Evolutionary conservation across 2,888 invertebrate species (phyloP), one percentile per base, ranked within the genome.

Genomic region (Orchesella flavescens): DNA sequence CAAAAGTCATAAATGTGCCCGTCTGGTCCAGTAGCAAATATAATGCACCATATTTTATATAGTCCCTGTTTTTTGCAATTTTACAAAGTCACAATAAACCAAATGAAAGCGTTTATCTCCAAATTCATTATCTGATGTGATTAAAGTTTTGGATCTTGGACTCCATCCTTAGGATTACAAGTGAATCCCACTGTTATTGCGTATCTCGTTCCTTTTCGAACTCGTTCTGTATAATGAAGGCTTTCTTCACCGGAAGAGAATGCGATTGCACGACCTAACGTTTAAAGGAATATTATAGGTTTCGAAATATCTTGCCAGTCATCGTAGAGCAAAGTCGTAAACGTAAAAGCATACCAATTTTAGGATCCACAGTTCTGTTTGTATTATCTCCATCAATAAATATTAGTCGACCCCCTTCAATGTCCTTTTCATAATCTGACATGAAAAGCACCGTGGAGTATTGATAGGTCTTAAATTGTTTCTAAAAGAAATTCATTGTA

Each of bases 231-330:
- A 90, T 92, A 93, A 90, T 97, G 96, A 0, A 93, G 90, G 91
- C 97, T 97, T 91, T 97, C 97, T 57, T 93, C 93, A 15, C 96
- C 97, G 65, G 97, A 96, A 0, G 96, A 96, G 89, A 96, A 97
- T 91, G 95, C 94, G 44, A 94, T 94, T 1, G 96, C 93, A 86
- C 97, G 92, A 19, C 94, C 93, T 93, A 89, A n/a, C n/a, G 34
- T 89, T 89, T 59, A 73, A 24, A 71, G 4, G 43, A n/a, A n/a
- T n/a, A n/a, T n/a, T n/a, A n/a, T n/a, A n/a, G n/a, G n/a, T n/a
- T n/a, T n/a, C n/a, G n/a, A n/a, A n/a, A n/a, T n/a, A n/a, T n/a
- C n/a, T 15, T 23, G 53, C 44, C 44, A 9, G 44, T 44, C 2
- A 49, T 49, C n/a, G 5, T 73, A 19, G 66, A 66, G 9, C 23